Conservation (phyloP, 2,797 vertebrate species). For the Aplochiton taeniatus region DNA sequence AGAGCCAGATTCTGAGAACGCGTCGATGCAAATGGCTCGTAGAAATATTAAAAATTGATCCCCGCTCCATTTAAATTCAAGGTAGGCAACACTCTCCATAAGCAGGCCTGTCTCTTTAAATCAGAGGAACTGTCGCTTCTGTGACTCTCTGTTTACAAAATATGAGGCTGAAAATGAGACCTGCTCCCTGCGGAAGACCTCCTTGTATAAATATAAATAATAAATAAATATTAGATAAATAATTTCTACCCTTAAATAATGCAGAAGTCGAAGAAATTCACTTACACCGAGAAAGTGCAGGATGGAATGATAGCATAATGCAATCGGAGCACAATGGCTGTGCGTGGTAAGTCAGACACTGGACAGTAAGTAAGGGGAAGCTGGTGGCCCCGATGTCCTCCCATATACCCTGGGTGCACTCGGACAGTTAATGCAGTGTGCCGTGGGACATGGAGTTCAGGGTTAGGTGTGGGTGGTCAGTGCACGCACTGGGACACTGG, state of each 20-base stretch:
- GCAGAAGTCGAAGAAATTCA: constrained; percentile 72
- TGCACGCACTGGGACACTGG: no score
- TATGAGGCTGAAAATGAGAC: constrained; percentile 85
- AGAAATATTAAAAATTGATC: constrained; percentile 78
- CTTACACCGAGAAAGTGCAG: constrained; percentile 70
- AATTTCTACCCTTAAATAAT: constrained; percentile 81
- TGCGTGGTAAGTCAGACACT: constrained; percentile 19
- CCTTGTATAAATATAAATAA: constrained; percentile 86
- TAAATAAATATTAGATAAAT: constrained; percentile 82
- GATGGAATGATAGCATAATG: constrained; percentile 66
- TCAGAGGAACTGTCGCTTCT: constrained; percentile 77
- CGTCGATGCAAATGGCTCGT: constrained; percentile 72
- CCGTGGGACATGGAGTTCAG: no score
- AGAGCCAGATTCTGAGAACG: constrained; percentile 47
- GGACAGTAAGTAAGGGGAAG: constrained; percentile 14
- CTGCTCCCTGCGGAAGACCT: constrained; percentile 79
- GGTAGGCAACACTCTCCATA: constrained; percentile 78
- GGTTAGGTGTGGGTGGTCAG: no score
- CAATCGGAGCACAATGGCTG: constrained; percentile 55
- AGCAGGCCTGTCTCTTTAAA: constrained; percentile 81
- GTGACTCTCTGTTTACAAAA: constrained; percentile 82
- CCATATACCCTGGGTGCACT: no score
- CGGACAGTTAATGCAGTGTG: no score
- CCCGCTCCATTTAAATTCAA: constrained; percentile 79
- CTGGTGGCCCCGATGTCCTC: constrained; percentile 30